These are phyloP conservation scores for Chrysomela aeneicollis DNA, from an alignment of 2,888 invertebrate genomes.

Conservation along the genomic window DNA sequence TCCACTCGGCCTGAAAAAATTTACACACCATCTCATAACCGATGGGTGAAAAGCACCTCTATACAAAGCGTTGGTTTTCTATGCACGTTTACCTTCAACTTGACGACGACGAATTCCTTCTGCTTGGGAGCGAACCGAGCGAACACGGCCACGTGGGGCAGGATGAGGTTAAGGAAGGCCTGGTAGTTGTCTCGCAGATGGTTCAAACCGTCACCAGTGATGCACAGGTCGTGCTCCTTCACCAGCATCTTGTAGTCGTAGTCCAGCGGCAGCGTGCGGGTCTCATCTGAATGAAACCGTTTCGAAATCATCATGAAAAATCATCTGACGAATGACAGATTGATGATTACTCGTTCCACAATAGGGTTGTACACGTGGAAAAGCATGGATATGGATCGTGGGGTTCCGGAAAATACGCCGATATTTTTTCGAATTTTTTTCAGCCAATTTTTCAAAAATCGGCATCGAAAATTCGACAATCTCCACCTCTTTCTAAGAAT, in stretches of 20 bases:
- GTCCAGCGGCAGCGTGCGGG: slow-evolving; percentile 64
- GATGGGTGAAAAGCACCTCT: too few relatives aligned
- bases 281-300: slow-evolving; percentile 69
- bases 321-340: not conserved
- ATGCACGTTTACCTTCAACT: slow-evolving; percentile 75
- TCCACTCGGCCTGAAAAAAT: too few relatives aligned
- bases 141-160: slow-evolving; percentile 90
- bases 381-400: too few relatives aligned
- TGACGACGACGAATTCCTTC: slow-evolving; percentile 93
- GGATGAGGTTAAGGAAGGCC: slow-evolving; percentile 72
- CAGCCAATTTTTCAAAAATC: too few relatives aligned
- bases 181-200: slow-evolving; percentile 72
- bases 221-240: slow-evolving; percentile 85
- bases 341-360: slow-evolving; percentile 49
- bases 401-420: too few relatives aligned
- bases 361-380: too few relatives aligned
- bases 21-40: too few relatives aligned
- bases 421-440: too few relatives aligned
- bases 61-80: too few relatives aligned
- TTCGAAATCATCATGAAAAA: slow-evolving; percentile 1
- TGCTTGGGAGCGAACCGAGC: slow-evolving; percentile 99
- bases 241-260: slow-evolving; percentile 66
- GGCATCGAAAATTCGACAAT: too few relatives aligned
- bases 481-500: too few relatives aligned
- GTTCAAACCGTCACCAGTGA: slow-evolving; percentile 91